Conservation (phyloP, 2,113 vertebrate species). For the cat (Felis catus) region F.catus_Fca126_mat1.0 CM031416.1:113477001-113477500, state of each 20-base stretch:
- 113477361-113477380: not conserved
- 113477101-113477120: not conserved
- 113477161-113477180: not conserved
- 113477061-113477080: not conserved
- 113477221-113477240: not conserved
- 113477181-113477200: not conserved
- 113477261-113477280: not conserved
- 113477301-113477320: not conserved
- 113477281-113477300: not conserved
- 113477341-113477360: not conserved
- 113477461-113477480: not conserved
- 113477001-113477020: not conserved
- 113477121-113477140: not conserved
- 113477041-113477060: not conserved
- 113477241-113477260: not conserved
- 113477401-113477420: not conserved
- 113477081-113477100: not conserved
- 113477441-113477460: not conserved
- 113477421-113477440: not conserved
- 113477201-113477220: not conserved
- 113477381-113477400: not conserved
- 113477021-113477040: not conserved
- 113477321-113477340: not conserved
- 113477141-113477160: not conserved
- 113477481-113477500: not conserved